Conservation (phyloP, 2,797 vertebrate genomes). For the Syncerus caffer region DNA sequence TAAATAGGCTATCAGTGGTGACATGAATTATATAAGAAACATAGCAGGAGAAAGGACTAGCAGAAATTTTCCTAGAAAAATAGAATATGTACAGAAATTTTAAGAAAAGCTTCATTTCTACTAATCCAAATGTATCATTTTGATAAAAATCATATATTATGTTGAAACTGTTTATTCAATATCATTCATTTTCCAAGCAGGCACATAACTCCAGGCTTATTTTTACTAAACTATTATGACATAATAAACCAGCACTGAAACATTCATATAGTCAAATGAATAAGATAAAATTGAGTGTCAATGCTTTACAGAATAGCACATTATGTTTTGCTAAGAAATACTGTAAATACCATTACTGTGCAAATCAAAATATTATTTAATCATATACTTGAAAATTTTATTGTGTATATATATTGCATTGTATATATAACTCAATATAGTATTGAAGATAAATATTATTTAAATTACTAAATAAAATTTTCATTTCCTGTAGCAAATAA, state of each 20-base stretch:
- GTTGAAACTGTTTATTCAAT: not conserved
- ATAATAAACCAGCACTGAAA: not conserved
- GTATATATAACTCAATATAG: not conserved
- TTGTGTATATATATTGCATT: not conserved
- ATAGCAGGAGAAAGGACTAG: not conserved
- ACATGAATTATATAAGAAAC: not conserved
- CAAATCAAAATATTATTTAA: slow-evolving; percentile 33
- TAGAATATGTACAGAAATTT: not conserved
- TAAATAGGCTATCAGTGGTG: not conserved
- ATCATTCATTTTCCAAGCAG: not conserved
- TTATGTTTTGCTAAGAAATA: not conserved
- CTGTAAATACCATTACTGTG: not conserved
- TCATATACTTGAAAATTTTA: not conserved
- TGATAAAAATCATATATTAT: not conserved
- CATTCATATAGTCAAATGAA: not conserved
- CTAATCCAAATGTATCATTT: not conserved
- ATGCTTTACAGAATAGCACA: not conserved
- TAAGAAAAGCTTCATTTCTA: not conserved
- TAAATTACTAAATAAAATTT: slow-evolving; percentile 26
- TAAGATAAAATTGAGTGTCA: slow-evolving; percentile 13
- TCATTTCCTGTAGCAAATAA: not conserved
- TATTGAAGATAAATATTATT: slow-evolving; percentile 5
- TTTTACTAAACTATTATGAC: not conserved
- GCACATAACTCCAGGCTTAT: not conserved
- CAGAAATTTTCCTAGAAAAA: not conserved